Evolutionary conservation across 1,140 invertebrate genomes (phyloP), one percentile per base, ranked within the genome.

Genomic region (Drosophila erecta): DNA sequence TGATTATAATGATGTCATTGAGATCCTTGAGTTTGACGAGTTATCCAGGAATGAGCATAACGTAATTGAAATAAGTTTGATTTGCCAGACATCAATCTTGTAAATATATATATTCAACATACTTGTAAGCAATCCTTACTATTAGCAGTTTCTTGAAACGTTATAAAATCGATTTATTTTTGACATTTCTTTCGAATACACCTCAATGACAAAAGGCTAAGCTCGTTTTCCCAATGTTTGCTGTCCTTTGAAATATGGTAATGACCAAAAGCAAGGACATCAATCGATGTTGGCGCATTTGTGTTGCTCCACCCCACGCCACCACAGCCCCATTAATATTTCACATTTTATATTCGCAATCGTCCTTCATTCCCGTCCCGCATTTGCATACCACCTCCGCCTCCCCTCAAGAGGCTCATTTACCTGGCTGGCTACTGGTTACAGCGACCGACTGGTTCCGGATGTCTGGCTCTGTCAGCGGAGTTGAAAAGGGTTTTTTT

Each of bases 311-410:
- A 56, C 30, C 10, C 30, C 14, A 14, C 40, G 37, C 46, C 44
- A 15, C 12, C 38, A 69, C 30, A 47, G 40, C 51, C 56, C 54
- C 38, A 73, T 79, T 84, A 76, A 84, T 67, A 79, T 79, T 79
- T 76, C 54, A 79, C 57, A 53, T 66, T 80, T 76, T 65, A 76
- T 57, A 76, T 81, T 76, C 58, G 59, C 75, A 60, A 56, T 61
- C 56, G 64, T 27, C 14, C 12, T 24, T 30, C 30, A 11, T 10
- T n/a, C 41, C 41, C n/a, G n/a, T 4, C 20, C 11, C 12, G 12
- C 40, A 24, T 43, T 35, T 33, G 4, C 14, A 14, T 30, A 24
- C 47, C 7, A 15, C 22, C 17, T 38, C 47, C 7, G 11, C 22
- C 17, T 38, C 15, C 8, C 24, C 41, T 53, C 47, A 15, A 37